Conservation (phyloP, 2,888 invertebrate genomes). For the Spialia ferax region DNA sequence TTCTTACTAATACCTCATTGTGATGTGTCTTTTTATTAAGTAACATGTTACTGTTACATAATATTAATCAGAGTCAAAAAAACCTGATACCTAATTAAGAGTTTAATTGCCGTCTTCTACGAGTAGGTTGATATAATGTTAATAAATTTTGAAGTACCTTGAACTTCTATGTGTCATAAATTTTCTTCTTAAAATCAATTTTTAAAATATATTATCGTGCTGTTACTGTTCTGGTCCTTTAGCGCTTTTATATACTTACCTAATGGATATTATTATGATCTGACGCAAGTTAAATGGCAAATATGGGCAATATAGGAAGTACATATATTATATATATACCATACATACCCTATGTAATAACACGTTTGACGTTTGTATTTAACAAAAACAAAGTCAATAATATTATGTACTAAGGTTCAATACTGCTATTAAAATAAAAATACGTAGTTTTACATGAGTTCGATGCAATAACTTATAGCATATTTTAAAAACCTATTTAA, state of each 20-base stretch:
- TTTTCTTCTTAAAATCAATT: conserved; percentile 46
- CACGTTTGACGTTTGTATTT: no score
- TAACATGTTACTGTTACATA: conserved; percentile 25
- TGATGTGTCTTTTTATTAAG: not conserved
- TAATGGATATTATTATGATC: no score
- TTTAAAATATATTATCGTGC: conserved; percentile 55
- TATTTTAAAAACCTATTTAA: no score
- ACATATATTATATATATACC: not conserved
- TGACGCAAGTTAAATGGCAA: conserved; percentile 68
- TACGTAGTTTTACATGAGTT: no score
- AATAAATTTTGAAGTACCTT: no score
- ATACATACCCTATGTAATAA: no score
- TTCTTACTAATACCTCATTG: not conserved
- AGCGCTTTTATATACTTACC: no score
- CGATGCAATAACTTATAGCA: no score
- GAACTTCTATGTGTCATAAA: conserved; percentile 18
- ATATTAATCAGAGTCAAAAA: conserved; percentile 67
- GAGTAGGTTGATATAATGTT: no score
- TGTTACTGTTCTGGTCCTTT: conserved; percentile 36
- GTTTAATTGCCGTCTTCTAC: conserved; percentile 49
- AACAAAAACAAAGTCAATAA: no score
- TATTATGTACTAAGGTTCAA: no score
- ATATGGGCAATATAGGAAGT: not conserved
- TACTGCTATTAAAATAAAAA: no score
- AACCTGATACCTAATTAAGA: conserved; percentile 69